Conservation (phyloP, 2,113 vertebrate genomes). For the Phyllopteryx taeniolatus region DNA sequence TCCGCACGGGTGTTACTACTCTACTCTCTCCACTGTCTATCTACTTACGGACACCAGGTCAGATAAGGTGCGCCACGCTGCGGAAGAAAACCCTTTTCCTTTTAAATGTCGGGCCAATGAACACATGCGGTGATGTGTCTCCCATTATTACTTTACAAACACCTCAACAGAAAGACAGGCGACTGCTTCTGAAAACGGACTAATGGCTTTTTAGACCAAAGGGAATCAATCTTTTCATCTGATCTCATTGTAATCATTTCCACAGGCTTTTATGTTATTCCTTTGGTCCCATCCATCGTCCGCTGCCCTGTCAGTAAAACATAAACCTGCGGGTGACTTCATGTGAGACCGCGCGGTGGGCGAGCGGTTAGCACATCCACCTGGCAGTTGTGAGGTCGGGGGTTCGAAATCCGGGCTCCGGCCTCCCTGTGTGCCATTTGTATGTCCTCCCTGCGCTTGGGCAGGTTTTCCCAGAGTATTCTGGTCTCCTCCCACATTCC, state of each 20-base stretch:
- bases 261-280: not conserved
- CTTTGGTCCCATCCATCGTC: not conserved
- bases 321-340: not conserved
- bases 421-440: no score
- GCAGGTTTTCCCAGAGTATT: no score
- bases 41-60: not conserved
- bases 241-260: not conserved
- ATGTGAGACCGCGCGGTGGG: not conserved
- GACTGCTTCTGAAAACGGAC: not conserved
- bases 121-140: not conserved
- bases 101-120: constrained; percentile 4
- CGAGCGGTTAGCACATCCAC: not conserved
- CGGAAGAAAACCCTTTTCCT: not conserved
- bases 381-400: not conserved
- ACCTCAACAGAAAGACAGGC: not conserved
- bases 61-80: not conserved
- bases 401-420: no score
- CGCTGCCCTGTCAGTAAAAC: not conserved
- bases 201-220: not conserved
- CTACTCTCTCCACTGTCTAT: not conserved
- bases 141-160: not conserved
- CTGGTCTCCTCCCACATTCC: no score
- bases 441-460: no score
- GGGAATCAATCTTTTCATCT: not conserved
- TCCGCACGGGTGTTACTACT: not conserved